Evolutionary conservation across 2,797 vertebrate genomes (phyloP), one percentile per base, ranked within the genome.

Genomic region (Acipenser transmontanus): DNA sequence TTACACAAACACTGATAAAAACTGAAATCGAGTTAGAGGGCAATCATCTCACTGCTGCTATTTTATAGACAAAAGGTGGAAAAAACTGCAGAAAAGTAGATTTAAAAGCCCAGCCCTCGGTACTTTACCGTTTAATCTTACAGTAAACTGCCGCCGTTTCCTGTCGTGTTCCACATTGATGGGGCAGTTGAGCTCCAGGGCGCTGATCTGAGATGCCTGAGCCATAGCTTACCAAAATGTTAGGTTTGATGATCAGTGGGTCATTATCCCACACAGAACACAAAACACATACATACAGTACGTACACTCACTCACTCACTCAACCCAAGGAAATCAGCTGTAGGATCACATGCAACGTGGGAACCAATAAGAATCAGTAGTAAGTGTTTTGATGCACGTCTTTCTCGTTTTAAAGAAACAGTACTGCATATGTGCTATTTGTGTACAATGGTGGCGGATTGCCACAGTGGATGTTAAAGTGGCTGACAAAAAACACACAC

Each of bases 101-200:
- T 52, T 62, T 14, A 62, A 62, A 62, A 47, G 20, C 61, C 59
- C 7, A 0, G 12, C 59, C 69, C 84, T 63, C 51, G 13, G 49
- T 52, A 57, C 69, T 81, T 77, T 83, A 97, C 96, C 95, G 69
- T 96, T 97, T 48, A 98, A 88, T 61, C 94, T 81, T 71, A 98
- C 95, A 14, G 92, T 92, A 81, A 98, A 97, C 84, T 98, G 95
- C 71, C 95, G 88, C 62, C 94, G 85, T 74, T 87, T 93, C 63
- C 85, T 93, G 68, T 98, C 95, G 88, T 98, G 96, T 64, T 98
- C 94, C 82, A 98, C 96, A 69, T 87, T 89, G 72, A 98, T 90
- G 69, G 92, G 92, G 65, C 91, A 85, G 77, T 50, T 85, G 70
- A 88, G 85, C 71, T 96, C 94, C 75, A 88, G 78, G 69, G 77